Evolutionary conservation across 2,888 invertebrate species (phyloP), one percentile per base, ranked within the genome.

Genomic region (Andrena marginata): DNA sequence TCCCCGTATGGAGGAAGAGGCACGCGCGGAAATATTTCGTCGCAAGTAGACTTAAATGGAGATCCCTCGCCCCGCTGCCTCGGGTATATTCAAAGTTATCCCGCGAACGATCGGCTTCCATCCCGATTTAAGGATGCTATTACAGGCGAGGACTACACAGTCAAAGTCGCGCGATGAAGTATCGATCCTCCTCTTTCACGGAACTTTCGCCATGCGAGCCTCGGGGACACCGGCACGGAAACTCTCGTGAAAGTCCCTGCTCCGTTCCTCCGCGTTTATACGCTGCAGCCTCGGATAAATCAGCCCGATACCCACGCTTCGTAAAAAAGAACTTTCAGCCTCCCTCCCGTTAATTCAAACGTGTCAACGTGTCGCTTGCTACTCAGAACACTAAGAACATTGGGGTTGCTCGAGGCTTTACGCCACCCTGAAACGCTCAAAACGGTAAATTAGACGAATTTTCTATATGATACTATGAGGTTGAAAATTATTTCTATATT

Each of bases 71-170:
- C 16, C 33, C 26, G 13, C 48, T 13, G 48, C 16, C 42, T 29
- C 29, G 29, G 2, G 10, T 16, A 23, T 56, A 56, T 23, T 48
- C 29, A 26, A 51, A 51, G 16, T 60, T 51, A 62, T 65, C 51
- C 23, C 2, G 20, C 35, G 35, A 26, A 33, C 69, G 59, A 76
- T 71, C 35, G 29, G 20, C 13, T 35, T 35, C 26, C 1, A 6
- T 49, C 2, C 2, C 62, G 74, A 80, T 70, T 71, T 65, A 65
- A 71, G 65, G 23, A 71, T 10, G 65, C 42, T 48, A 65, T 75
- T 80, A 65, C 51, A 59, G n/a, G 23, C 48, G 29, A 29, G 64
- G 51, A 26, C n/a, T 69, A 20, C 16, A 35, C n/a, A 29, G 16
- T 35, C 33, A 6, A 10, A 33, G 56, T 56, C 20, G 33, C 13